Conservation (phyloP, 2,888 invertebrate genomes). For the Boloria selene region DNA sequence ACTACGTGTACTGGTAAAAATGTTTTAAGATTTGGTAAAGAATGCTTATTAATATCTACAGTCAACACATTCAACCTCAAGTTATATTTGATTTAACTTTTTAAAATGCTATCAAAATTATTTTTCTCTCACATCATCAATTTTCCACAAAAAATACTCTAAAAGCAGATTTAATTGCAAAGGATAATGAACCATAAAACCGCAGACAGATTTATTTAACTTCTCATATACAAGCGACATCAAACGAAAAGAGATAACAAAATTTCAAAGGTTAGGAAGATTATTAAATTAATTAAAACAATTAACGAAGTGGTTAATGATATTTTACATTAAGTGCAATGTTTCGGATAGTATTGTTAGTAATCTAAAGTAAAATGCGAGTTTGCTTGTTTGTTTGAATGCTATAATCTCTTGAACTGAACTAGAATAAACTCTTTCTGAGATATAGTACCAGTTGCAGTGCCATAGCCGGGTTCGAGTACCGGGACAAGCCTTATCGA, state of each 20-base stretch:
- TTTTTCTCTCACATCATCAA: no score
- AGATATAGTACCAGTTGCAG: no score
- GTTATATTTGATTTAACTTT: no score
- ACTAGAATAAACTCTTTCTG: no score
- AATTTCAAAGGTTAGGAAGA: constrained; percentile 11
- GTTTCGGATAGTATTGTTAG: background rate
- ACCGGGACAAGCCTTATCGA: no score
- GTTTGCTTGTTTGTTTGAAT: background rate
- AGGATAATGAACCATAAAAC: background rate
- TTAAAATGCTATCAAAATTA: no score
- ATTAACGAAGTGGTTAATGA: constrained; percentile 1
- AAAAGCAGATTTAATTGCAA: background rate
- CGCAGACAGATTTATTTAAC: constrained; percentile 11
- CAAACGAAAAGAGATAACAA: constrained; percentile 9
- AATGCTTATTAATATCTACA: no score
- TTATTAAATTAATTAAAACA: constrained; percentile 12
- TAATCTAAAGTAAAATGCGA: background rate
- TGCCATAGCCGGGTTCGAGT: no score
- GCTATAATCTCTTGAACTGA: no score
- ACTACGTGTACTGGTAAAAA: no score
- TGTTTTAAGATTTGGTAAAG: no score
- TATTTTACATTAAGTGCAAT: constrained; percentile 1
- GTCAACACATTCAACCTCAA: no score
- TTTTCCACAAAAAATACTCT: background rate
- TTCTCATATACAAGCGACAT: background rate